Percentiles rank a stretch among this genome's conserved stretches.
phyloP scores from a whole-genome alignment of 2,888 invertebrate genomes.

The Rotaria sp. region DNA sequence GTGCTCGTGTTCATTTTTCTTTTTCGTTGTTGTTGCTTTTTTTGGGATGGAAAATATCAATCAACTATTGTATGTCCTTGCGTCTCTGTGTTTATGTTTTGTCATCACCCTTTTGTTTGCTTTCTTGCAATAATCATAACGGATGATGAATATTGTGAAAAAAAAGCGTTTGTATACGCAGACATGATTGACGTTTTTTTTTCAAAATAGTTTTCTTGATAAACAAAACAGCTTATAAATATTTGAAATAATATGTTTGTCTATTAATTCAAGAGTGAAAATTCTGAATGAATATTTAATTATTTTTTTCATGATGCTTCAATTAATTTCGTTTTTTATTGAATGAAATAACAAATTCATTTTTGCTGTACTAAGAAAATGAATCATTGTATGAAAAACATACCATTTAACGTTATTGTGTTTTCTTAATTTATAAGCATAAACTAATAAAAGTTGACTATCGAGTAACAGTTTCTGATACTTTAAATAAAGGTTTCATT shows the following conservation, averaged over 20 bases:
- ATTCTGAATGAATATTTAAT: too few relatives aligned
- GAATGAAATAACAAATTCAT: too few relatives aligned
- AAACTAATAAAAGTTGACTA: too few relatives aligned
- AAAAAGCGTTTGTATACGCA: not conserved
- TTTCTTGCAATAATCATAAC: not conserved
- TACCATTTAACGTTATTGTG: too few relatives aligned
- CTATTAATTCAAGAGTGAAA: not conserved
- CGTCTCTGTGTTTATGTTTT: not conserved
- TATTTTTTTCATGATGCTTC: too few relatives aligned
- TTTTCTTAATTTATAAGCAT: too few relatives aligned
- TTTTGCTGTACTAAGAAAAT: too few relatives aligned
- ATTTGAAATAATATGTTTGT: not conserved
- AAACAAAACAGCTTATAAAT: not conserved
- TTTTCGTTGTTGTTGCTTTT: not conserved
- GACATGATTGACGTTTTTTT: not conserved
- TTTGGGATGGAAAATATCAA: not conserved
- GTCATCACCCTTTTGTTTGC: not conserved
- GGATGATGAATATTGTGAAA: slow-evolving; percentile 4
- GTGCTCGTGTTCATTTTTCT: not conserved
- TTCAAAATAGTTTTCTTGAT: not conserved
- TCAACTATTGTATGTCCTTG: not conserved
- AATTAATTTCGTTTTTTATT: too few relatives aligned
- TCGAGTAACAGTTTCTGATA: too few relatives aligned
- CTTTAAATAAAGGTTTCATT: too few relatives aligned
- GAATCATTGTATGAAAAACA: too few relatives aligned